Evolutionary conservation across 2,888 invertebrate species (phyloP), one percentile per base, ranked within the genome.

Genomic region (Drosophila paramelanica): DNA sequence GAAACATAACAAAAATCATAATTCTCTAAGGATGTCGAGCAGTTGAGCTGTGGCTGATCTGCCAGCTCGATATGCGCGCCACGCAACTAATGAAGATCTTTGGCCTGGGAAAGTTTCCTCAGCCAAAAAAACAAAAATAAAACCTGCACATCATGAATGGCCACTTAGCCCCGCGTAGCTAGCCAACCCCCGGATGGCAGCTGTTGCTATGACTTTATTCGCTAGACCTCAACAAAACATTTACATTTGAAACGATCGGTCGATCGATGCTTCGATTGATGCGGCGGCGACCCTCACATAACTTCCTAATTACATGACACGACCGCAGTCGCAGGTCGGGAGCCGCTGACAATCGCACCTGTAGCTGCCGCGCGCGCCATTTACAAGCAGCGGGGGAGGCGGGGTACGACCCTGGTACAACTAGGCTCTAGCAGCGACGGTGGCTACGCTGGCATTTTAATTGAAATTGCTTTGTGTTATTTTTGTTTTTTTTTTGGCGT

Each of bases 281-380:
- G 43, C 56, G 41, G 23, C 66, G 27, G 38, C 38, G 38, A 58
- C 83, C 74, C 80, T 65, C 69, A 51, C 66, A 73, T 78, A 81
- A 77, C 71, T 74, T 77, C 87, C 85, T 85, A 85, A 85, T 85
- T 87, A 85, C 87, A 87, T 85, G 87, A 84, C 87, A 87, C 77
- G 55, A 83, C 84, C 84, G 87, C 84, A 81, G 80, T 53, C 36
- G 49, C 68, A 57, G 75, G 75, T 66, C 74, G 62, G 66, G 51
- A 52, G 56, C 57, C 56, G 67, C 72, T 25, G 72, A 33, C 56
- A 62, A 74, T 71, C 75, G 75, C 78, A 78, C 78, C 78, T 79
- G 78, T 76, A 75, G 68, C 77, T 67, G 47, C 39, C 36, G 52
- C 51, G 78, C 67, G 75, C 71, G 78, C 78, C 64, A 70, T 67